These are phyloP conservation scores for Tenebrosternarchus preto DNA, from an alignment of 2,113 vertebrate species.

Conservation along the genomic window DNA sequence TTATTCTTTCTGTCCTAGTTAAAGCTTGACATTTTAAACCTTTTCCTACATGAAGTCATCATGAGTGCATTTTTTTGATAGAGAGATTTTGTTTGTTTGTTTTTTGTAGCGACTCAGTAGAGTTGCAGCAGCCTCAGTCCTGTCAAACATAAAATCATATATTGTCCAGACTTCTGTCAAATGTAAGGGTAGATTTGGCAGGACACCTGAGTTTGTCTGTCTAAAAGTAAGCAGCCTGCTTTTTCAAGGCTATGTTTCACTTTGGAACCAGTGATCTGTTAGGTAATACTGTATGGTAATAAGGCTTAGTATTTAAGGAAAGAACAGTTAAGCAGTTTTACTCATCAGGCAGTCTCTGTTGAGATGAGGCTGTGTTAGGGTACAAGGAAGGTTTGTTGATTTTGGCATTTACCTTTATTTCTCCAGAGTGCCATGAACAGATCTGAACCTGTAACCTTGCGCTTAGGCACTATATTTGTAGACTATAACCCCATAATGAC, in stretches of 20 bases:
- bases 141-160: background rate
- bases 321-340: background rate
- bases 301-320: background rate
- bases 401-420: background rate
- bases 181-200: constrained; percentile 2
- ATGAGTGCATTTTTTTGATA: background rate
- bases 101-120: background rate
- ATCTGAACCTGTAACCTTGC: background rate
- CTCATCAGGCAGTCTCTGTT: background rate
- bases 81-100: background rate
- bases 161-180: constrained; percentile 6
- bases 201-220: background rate
- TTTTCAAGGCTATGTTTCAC: background rate
- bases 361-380: background rate
- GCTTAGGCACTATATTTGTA: background rate
- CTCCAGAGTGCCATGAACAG: background rate
- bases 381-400: background rate
- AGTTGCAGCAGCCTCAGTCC: background rate
- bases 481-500: background rate
- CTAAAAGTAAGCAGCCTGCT: background rate
- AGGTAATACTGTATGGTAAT: constrained; percentile 9
- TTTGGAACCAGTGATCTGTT: no score
- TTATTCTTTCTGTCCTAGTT: background rate
- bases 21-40: background rate
- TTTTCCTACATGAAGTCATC: background rate